Conservation (phyloP, 2,113 vertebrate species). For the Monopterus albus region DNA sequence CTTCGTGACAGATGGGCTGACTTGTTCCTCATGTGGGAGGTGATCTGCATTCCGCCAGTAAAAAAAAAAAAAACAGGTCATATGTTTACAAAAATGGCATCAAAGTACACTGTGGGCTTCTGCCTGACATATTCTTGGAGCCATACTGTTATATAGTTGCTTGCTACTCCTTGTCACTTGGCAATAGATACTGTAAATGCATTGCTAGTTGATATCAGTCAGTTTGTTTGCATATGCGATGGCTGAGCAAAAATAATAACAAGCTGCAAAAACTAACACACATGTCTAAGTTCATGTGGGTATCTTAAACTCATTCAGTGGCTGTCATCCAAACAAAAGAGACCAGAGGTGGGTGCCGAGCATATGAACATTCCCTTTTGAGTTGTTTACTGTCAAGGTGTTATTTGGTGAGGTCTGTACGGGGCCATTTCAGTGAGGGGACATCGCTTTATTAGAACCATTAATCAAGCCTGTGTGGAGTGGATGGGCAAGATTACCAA, state of each 20-base stretch:
- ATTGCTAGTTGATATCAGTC: background rate
- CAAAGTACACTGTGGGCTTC: background rate
- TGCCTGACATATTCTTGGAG: background rate
- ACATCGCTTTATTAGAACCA: constrained; percentile 77
- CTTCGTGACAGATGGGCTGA: constrained; percentile 41
- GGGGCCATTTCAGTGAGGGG: constrained; percentile 54
- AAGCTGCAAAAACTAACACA: background rate
- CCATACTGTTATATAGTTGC: background rate
- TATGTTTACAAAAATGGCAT: background rate
- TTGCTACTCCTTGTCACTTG: background rate
- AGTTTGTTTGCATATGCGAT: background rate
- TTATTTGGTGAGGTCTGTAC: constrained; percentile 69
- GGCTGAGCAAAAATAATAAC: background rate
- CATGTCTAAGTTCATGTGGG: background rate
- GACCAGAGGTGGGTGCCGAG: constrained; percentile 25
- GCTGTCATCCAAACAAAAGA: constrained; percentile 24
- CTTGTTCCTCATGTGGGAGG: constrained; percentile 34
- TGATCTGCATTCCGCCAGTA: constrained; percentile 9
- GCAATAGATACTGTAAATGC: background rate
- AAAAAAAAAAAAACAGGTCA: constrained; percentile 28
- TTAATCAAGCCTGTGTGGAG: constrained; percentile 69
- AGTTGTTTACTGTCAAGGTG: constrained; percentile 65
- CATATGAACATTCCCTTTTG: constrained; percentile 65
- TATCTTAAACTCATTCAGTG: constrained; percentile 1
- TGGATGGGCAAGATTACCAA: constrained; percentile 57